These are phyloP conservation scores for Mallotus villosus DNA, from an alignment of 2,797 vertebrate genomes.

Conservation along the genomic window DNA sequence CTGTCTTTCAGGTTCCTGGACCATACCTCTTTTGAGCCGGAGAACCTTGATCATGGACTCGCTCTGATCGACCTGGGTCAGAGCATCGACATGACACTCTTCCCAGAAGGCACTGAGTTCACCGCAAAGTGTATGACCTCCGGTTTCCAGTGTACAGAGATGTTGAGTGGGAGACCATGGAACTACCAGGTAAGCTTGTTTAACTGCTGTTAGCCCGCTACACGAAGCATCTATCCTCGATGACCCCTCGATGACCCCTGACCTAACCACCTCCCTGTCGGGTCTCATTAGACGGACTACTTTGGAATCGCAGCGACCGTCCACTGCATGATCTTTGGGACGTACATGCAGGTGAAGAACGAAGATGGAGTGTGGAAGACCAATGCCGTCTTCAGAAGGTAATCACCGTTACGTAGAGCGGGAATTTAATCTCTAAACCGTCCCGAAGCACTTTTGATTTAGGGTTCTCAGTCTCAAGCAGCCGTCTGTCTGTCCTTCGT, in stretches of 20 bases:
- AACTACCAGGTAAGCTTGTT: constrained; percentile 85
- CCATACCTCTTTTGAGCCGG: constrained; percentile 69
- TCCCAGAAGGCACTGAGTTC: constrained; percentile 85
- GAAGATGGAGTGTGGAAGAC: constrained; percentile 85
- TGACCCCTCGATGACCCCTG: constrained; percentile 9
- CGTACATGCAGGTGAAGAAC: constrained; percentile 86
- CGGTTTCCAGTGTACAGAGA: constrained; percentile 92
- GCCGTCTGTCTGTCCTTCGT: neutral
- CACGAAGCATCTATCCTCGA: neutral
- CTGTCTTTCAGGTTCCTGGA: constrained; percentile 82
- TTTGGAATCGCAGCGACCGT: constrained; percentile 90
- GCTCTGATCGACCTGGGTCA: constrained; percentile 91
- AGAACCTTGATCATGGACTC: constrained; percentile 81
- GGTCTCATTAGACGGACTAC: constrained; percentile 83
- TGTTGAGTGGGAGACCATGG: constrained; percentile 89
- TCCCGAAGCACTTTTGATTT: too few species aligned
- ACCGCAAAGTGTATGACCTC: constrained; percentile 86
- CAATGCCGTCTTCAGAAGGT: constrained; percentile 84
- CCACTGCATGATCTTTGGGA: constrained; percentile 91
- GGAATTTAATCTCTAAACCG: too few species aligned
- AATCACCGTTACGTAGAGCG: neutral
- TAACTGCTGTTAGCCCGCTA: neutral
- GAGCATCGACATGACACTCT: constrained; percentile 91
- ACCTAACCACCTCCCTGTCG: neutral
- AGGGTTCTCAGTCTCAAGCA: too few species aligned